These are phyloP conservation scores for Cephus cinctus DNA, from an alignment of 1,140 invertebrate genomes.

Conservation along the genomic window DNA sequence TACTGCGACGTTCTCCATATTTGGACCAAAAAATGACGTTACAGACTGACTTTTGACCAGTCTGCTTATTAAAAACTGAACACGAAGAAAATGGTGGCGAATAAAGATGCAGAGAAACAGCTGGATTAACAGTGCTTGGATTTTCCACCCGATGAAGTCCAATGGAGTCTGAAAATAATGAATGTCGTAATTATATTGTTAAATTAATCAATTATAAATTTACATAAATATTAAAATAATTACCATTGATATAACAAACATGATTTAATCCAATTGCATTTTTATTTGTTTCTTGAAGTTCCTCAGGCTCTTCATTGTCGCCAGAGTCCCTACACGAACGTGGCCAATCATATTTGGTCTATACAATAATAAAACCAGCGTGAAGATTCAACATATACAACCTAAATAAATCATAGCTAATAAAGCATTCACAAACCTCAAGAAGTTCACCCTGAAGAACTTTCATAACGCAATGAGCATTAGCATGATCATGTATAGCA, in stretches of 20 bases:
- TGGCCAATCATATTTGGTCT: constrained; percentile 78
- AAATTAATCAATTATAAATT: constrained; percentile 3
- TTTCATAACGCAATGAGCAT: constrained; percentile 98
- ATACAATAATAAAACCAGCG: constrained; percentile 20
- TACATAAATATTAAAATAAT: constrained; percentile 31
- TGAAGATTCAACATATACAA: not conserved
- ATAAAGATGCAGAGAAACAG: constrained; percentile 94
- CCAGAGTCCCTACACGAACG: constrained; percentile 22
- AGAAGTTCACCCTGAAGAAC: constrained; percentile 70
- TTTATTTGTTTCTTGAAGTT: constrained; percentile 65
- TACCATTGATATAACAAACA: constrained; percentile 96
- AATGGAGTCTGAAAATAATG: constrained; percentile 71
- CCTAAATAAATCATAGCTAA: not conserved
- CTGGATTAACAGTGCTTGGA: constrained; percentile 79
- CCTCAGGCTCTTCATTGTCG: constrained; percentile 42
- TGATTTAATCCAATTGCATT: constrained; percentile 69
- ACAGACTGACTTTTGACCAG: constrained; percentile 69
- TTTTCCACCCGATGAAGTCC: constrained; percentile 97
- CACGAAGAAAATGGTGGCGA: constrained; percentile 91
- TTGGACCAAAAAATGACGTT: constrained; percentile 91
- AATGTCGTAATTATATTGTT: not conserved
- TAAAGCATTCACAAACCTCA: constrained; percentile 54
- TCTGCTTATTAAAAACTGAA: constrained; percentile 87
- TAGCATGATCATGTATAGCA: constrained; percentile 93
- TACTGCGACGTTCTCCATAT: constrained; percentile 69